A percentile compares a stretch with the other conserved stretches of the same genome.
Evolutionary conservation across 2,888 invertebrate genomes (phyloP).

Genomic region (Nymphalis c-album): DNA sequence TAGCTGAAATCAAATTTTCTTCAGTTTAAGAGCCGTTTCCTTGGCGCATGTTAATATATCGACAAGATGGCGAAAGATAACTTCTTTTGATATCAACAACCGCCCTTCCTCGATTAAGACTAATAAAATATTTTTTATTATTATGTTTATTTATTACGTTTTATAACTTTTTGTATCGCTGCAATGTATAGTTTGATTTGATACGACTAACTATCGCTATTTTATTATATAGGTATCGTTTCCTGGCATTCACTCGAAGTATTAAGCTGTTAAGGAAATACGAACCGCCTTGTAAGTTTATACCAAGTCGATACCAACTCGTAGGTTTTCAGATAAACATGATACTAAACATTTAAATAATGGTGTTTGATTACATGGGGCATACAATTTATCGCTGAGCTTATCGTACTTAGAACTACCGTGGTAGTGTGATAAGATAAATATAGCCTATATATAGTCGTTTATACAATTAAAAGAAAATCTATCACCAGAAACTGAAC

Average conservation of each 20-base stretch:
- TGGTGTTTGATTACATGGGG: background rate
- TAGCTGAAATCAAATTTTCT: constrained; percentile 38
- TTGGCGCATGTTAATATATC: constrained; percentile 47
- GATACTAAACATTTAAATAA: constrained; percentile 12
- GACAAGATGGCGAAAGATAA: constrained; percentile 61
- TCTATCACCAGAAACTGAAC: background rate
- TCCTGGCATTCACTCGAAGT: constrained; percentile 1
- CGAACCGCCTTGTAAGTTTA: constrained; percentile 33
- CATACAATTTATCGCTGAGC: background rate
- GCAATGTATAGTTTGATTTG: background rate
- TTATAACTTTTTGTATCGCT: background rate
- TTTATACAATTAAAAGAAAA: background rate
- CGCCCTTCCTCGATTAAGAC: constrained; percentile 15
- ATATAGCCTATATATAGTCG: background rate
- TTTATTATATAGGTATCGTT: background rate
- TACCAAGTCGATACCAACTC: constrained; percentile 33
- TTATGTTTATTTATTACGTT: background rate
- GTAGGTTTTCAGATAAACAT: constrained; percentile 34
- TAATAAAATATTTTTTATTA: background rate
- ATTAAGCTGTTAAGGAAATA: constrained; percentile 23
- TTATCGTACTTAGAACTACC: background rate
- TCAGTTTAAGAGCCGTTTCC: constrained; percentile 41
- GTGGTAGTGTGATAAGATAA: background rate
- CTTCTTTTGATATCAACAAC: constrained; percentile 24
- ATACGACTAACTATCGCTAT: background rate